These are phyloP conservation scores for Centroberyx gerrardi DNA, from an alignment of 2,797 vertebrate species.

Conservation along the genomic window DNA sequence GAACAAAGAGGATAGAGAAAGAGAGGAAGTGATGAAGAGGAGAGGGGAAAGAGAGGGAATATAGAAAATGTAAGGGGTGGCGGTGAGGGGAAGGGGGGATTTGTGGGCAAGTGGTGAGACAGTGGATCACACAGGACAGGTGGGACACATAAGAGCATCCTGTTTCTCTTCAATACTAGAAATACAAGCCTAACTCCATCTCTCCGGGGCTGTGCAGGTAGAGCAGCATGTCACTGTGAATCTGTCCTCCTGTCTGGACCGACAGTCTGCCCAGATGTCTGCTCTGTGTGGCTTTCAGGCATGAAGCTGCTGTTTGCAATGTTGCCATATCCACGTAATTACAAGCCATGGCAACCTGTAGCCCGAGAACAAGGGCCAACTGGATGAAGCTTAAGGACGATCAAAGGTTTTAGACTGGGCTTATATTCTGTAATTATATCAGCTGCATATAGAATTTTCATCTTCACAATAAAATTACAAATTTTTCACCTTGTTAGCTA, in stretches of 20 bases:
- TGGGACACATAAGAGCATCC: not conserved
- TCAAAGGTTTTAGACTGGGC: too few species aligned
- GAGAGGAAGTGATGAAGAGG: conserved; percentile 4
- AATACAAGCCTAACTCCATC: conserved; percentile 1
- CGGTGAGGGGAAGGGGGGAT: not conserved
- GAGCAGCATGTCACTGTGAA: conserved; percentile 26
- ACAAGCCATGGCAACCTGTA: not conserved
- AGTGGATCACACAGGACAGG: conserved; percentile 13
- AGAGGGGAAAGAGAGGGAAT: conserved; percentile 1
- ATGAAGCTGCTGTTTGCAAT: not conserved
- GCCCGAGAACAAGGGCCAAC: not conserved
- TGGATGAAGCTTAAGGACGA: too few species aligned
- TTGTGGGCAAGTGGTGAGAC: not conserved
- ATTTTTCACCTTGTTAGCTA: too few species aligned
- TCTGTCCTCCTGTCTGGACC: not conserved
- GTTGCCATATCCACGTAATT: not conserved
- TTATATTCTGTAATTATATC: too few species aligned
- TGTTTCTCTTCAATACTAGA: conserved; percentile 22
- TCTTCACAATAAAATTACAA: too few species aligned
- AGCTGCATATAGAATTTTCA: too few species aligned
- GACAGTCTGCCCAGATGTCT: not conserved
- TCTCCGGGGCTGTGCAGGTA: not conserved
- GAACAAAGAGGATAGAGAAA: conserved; percentile 15
- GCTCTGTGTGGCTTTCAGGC: not conserved
- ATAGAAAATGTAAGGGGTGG: not conserved